phyloP scores from a whole-genome alignment of 2,888 invertebrate species.

The Caenorhabditis doughertyi region DNA sequence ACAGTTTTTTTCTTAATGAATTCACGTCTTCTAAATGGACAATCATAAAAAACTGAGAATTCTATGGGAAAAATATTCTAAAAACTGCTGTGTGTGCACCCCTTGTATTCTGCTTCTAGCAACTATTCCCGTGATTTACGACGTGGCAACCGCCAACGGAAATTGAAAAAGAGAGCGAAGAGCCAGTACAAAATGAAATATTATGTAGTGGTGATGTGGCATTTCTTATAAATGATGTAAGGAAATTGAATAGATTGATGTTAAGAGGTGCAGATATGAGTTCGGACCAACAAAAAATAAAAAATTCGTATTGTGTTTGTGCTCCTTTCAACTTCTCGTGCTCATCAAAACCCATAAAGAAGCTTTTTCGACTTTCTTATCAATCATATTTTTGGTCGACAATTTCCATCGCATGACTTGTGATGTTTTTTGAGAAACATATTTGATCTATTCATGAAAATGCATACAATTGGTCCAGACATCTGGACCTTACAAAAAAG shows the following conservation, averaged over 20 bases:
- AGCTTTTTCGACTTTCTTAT: slow-evolving; percentile 23
- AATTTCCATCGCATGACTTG: slow-evolving; percentile 16
- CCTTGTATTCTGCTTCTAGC: background rate
- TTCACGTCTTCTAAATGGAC: too few species aligned
- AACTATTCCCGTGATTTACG: slow-evolving; percentile 9
- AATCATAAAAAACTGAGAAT: background rate
- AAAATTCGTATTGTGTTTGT: slow-evolving; percentile 7
- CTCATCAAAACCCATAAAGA: background rate
- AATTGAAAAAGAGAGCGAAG: background rate
- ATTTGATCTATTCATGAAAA: slow-evolving; percentile 1
- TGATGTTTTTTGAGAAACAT: background rate
- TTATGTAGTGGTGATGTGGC: slow-evolving; percentile 5
- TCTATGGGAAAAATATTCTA: background rate
- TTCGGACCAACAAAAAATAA: background rate
- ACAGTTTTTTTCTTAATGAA: too few species aligned
- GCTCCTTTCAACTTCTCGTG: slow-evolving; percentile 15
- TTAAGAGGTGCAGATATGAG: too few species aligned
- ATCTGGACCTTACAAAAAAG: background rate
- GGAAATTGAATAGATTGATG: slow-evolving; percentile 11
- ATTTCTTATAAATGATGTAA: background rate
- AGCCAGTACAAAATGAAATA: background rate
- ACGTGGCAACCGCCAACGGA: slow-evolving; percentile 31
- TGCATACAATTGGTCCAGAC: slow-evolving; percentile 3
- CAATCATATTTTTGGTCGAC: slow-evolving; percentile 26
- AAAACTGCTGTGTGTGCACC: too few species aligned